phyloP scores from a whole-genome alignment of 2,888 invertebrate genomes.

The Polymixis flavicincta region DNA sequence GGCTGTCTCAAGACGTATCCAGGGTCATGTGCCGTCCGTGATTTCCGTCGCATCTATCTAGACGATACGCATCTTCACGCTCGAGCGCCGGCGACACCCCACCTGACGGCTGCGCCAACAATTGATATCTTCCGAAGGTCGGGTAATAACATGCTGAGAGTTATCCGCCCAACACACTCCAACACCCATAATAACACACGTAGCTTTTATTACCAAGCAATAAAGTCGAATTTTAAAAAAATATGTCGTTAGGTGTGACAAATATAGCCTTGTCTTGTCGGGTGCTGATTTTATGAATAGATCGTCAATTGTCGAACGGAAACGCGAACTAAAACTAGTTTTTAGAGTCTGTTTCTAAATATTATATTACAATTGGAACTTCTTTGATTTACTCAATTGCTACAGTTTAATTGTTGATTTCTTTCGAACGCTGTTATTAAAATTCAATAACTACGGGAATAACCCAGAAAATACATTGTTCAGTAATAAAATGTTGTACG shows the following conservation, averaged over 20 bases:
- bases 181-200: conserved; percentile 8
- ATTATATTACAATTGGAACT: conserved; percentile 43
- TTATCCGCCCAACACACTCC: conserved; percentile 56
- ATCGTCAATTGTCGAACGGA: conserved; percentile 80
- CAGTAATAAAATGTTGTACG: conserved; percentile 24
- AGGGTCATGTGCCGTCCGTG: conserved; percentile 61
- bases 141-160: conserved; percentile 81
- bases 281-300: conserved; percentile 80
- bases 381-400: conserved; percentile 44
- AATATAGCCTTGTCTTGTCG: conserved; percentile 44
- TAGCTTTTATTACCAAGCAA: conserved; percentile 21
- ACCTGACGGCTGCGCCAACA: conserved; percentile 77
- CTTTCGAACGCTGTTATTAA: conserved; percentile 31
- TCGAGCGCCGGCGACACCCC: conserved; percentile 74
- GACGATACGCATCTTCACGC: conserved; percentile 82
- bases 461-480: conserved; percentile 22
- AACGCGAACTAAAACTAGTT: conserved; percentile 74
- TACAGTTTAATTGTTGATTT: conserved; percentile 43
- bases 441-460: conserved; percentile 17
- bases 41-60: conserved; percentile 72
- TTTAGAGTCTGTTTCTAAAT: conserved; percentile 56
- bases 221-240: conserved; percentile 44
- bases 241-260: not conserved
- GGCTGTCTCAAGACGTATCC: conserved; percentile 51
- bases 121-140: conserved; percentile 90